Evolutionary conservation across 2,797 vertebrate genomes (phyloP), one percentile per base, ranked within the genome.

Genomic region (Characodon lateralis): DNA sequence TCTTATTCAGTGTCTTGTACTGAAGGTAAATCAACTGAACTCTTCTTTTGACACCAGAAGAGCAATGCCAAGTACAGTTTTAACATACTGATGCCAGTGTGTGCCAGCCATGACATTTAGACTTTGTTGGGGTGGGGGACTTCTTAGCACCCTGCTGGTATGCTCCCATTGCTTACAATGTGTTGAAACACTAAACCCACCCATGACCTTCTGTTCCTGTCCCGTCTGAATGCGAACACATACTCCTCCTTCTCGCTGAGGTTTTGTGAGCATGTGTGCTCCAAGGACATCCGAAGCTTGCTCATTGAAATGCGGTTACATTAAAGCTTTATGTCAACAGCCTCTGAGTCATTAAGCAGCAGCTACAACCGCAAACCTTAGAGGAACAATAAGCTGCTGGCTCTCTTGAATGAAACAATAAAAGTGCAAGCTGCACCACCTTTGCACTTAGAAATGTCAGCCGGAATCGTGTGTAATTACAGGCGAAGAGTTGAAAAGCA

Each of bases 31-130:
- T n/a, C 12, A 78, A 41, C 39, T 61, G 16, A 74, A 78, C 46
- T 26, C 7, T 73, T 68, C 31, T 41, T 58, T 39, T 18, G 39
- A 18, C 50, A 28, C 43, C 55, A 3, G 48, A 20, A 74, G 28
- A n/a, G 20, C 80, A 56, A 77, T 78, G 48, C 74, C 83, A 51
- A 58, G 48, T 71, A 73, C 61, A 77, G 78, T 55, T 81, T 58
- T n/a, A 80, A 53, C 70, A 72, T 72, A 58, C 59, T 72, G 74
- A 77, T 85, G 82, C 83, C 84, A 79, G 59, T 78, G 74, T 89
- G 88, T 91, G 77, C 84, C 86, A 85, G 89, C 88, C 91, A 71
- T 93, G 93, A 91, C 93, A 94, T 95, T 94, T 94, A 88, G 82
- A 90, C 87, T 90, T 88, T 74, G 80, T 79, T 65, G 24, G 68